Percentiles rank a stretch among this genome's conserved stretches.
Evolutionary conservation across 2,113 vertebrate genomes (phyloP).

Genomic region (Polyodon spathula): DNA sequence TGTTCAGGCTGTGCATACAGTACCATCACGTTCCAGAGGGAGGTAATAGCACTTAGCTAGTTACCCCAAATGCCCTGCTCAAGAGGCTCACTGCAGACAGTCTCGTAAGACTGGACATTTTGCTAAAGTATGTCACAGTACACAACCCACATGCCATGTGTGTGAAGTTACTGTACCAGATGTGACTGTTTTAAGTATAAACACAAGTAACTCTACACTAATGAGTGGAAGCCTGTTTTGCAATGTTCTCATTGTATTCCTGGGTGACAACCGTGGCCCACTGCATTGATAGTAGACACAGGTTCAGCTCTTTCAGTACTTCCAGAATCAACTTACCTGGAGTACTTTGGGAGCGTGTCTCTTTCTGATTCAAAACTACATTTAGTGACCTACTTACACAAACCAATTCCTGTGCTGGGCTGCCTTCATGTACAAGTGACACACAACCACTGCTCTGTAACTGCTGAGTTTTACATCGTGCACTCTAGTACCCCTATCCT

Average conservation of each 20-base stretch:
- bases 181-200: neutral
- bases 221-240: neutral
- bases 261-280: slow-evolving; percentile 35
- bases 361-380: slow-evolving; percentile 25
- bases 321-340: slow-evolving; percentile 27
- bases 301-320: slow-evolving; percentile 35
- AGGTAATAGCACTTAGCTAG: neutral
- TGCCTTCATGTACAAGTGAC: too few relatives aligned
- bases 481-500: neutral
- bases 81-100: neutral
- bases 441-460: neutral
- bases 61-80: neutral
- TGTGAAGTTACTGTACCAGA: neutral
- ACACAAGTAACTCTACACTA: neutral
- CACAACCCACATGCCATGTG: too few relatives aligned
- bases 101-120: neutral
- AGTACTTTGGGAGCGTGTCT: slow-evolving; percentile 34
- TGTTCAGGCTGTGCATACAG: slow-evolving; percentile 4
- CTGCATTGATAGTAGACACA: slow-evolving; percentile 22
- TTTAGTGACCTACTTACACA: slow-evolving; percentile 14
- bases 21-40: neutral
- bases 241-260: neutral
- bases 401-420: too few relatives aligned
- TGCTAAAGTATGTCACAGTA: neutral
- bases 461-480: neutral